These are phyloP conservation scores for Sus scrofa DNA, from an alignment of 2,113 vertebrate genomes.

Conservation along the genomic window T2T-Sscrofa CM000813.6:60113501-60114000, in stretches of 20 bases:
- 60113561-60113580: neutral
- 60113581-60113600: neutral
- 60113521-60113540: neutral
- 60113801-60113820: neutral
- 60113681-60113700: too few relatives aligned
- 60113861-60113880: neutral
- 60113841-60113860: neutral
- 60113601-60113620: neutral
- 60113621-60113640: neutral
- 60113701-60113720: neutral
- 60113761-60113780: fast-evolving
- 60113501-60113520: neutral
- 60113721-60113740: neutral
- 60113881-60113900: neutral
- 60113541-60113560: neutral
- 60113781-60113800: neutral
- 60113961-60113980: neutral
- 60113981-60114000: neutral
- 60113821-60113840: neutral
- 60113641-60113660: neutral
- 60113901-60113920: neutral
- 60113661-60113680: neutral
- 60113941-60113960: neutral
- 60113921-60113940: neutral
- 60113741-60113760: neutral